Conservation (phyloP, 2,797 vertebrate genomes). For the Myotis daubentonii region DNA sequence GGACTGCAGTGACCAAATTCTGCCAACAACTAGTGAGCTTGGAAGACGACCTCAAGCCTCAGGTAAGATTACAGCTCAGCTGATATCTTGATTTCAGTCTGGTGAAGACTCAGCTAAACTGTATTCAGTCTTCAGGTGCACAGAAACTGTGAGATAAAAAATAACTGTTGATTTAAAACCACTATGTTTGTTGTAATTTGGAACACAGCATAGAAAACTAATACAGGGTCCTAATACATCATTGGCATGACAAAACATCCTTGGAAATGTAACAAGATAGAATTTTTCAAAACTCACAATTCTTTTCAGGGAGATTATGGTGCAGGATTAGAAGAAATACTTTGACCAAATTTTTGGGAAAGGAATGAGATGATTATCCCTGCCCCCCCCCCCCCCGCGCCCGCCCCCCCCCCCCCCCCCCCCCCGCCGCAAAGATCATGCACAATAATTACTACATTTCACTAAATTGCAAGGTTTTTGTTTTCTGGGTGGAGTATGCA, state of each 20-base stretch:
- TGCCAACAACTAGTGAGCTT: neutral
- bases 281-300: neutral
- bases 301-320: neutral
- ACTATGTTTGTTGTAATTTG: neutral
- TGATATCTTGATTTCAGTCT: neutral
- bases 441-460: neutral
- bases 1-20: neutral
- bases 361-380: neutral
- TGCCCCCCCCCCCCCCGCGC: no score
- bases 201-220: neutral
- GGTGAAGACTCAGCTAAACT: neutral
- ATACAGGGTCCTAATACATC: neutral
- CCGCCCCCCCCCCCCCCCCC: no score
- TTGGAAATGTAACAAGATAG: neutral
- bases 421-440: no score
- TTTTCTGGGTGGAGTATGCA: conserved; percentile 8
- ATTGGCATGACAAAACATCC: neutral
- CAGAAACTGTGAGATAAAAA: neutral
- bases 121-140: neutral
- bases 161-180: neutral
- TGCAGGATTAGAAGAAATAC: conserved; percentile 6
- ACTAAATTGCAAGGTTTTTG: neutral
- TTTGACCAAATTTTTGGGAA: neutral
- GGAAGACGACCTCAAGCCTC: neutral
- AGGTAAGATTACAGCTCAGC: neutral